Conservation (phyloP, 1,140 invertebrate species). For the Scaptomyza hsui region DNA sequence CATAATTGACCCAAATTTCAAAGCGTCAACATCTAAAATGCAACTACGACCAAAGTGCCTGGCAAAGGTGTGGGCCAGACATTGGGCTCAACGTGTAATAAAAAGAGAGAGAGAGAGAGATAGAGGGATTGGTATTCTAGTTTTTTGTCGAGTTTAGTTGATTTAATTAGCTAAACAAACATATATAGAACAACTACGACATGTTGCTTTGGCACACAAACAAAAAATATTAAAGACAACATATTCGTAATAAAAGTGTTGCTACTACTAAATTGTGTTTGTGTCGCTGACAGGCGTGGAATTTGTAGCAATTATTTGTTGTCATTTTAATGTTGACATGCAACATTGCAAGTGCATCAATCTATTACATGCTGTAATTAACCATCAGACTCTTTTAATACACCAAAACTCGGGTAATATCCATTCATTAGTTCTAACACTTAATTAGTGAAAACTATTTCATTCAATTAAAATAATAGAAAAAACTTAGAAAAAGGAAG, state of each 20-base stretch:
- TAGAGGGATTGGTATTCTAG: not conserved
- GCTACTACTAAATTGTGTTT: slow-evolving; percentile 42
- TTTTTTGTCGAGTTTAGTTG: slow-evolving; percentile 45
- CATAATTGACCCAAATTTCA: slow-evolving; percentile 81
- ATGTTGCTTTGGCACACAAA: slow-evolving; percentile 65
- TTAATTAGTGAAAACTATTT: not conserved
- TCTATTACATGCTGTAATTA: slow-evolving; percentile 3
- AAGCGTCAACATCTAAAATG: slow-evolving; percentile 41
- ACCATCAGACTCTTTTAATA: not conserved
- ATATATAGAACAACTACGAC: slow-evolving; percentile 33
- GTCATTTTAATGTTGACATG: slow-evolving; percentile 30
- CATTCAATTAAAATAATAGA: no score
- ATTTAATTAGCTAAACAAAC: slow-evolving; percentile 75
- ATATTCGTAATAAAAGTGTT: slow-evolving; percentile 36
- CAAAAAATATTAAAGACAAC: not conserved
- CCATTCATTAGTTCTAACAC: not conserved
- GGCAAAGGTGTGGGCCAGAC: not conserved
- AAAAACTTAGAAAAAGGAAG: no score
- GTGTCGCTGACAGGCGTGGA: slow-evolving; percentile 65
- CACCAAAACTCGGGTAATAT: not conserved
- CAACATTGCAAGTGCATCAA: slow-evolving; percentile 3
- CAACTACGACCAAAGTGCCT: not conserved
- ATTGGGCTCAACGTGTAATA: slow-evolving; percentile 6
- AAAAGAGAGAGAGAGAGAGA: slow-evolving; percentile 1
- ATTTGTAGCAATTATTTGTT: slow-evolving; percentile 59